Base-by-base conservation (phyloP, 2,113 vertebrate genomes). In the Montifringilla adamsi region DNA sequence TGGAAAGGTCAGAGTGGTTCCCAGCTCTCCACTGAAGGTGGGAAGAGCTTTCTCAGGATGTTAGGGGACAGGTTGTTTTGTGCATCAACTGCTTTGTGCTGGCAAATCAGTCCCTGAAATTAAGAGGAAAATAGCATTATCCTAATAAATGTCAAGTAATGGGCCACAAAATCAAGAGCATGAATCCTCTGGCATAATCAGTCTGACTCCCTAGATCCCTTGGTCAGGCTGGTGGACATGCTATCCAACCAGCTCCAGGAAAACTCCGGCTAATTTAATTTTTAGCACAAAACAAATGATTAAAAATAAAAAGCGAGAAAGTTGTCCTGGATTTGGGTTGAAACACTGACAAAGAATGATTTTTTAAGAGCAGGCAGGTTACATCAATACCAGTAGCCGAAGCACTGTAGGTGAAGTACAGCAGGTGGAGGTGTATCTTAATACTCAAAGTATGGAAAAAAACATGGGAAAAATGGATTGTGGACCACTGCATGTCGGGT, bases 21-120 rank as follows among this genome's bases (percentile, higher is more conserved):
- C 31, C 31, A 78, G 8, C 70, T 67, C 31, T 58, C 23, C 7
- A 0, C 3, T 30, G 28, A 47, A 75, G 30, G 11, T 66, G 67
- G 58, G 58, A 76, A 83, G 37, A 83, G 1, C 37, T 91, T 31
- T 31, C 52, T 53, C 22, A 33, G 47, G 47, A 26, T 4, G 1
- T 14, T 50, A 13, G 15, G 18, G 16, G 10, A 53, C 19, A 24
- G 9, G 24, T 68, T 44, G 31, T 33, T 90, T 47, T 44, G 21
- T 6, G 30, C 1, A 4, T 46, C 0, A 2, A 1, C 12, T 74
- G 22, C 82, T 77, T 76, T 0, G 0, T 44, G 33, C 23, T 35
- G 21, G 37, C 37, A 72, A 31, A 50, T 39, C 20, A 15, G 50
- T 7, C 62, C 35, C n/a, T 56, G 41, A 56, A 83, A 79, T 62